These are phyloP conservation scores for Loriculus beryllinus DNA, from an alignment of 2,797 vertebrate genomes.

Conservation along the genomic window DNA sequence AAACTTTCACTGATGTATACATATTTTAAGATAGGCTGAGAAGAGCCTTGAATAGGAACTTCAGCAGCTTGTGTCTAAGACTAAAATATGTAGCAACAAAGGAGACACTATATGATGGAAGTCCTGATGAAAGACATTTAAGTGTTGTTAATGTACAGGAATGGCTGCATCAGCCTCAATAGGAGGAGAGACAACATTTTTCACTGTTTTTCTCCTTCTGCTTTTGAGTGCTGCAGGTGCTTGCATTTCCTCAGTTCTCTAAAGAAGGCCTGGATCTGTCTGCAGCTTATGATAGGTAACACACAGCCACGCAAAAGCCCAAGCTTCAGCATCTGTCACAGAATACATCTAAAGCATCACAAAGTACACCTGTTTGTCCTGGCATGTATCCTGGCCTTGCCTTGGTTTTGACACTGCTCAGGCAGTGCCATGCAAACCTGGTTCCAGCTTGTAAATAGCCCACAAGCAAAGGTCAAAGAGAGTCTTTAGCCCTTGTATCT, in stretches of 20 bases:
- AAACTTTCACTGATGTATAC: not conserved
- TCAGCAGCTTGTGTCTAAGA: not conserved
- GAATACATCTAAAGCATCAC: not conserved
- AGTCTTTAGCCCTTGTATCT: not conserved
- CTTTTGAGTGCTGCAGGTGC: not conserved
- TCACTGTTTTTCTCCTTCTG: not conserved
- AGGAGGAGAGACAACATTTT: not conserved
- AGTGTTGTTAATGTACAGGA: not conserved
- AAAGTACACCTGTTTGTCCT: conserved; percentile 21
- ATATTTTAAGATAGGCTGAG: not conserved
- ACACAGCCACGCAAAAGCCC: conserved; percentile 1
- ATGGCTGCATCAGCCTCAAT: not conserved
- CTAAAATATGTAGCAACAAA: not conserved
- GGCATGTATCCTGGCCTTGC: not conserved
- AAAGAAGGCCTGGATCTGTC: conserved; percentile 23
- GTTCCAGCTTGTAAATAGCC: not conserved
- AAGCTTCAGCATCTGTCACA: conserved; percentile 8
- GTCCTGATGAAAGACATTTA: not conserved
- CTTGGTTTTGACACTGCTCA: not conserved
- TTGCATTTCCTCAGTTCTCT: not conserved
- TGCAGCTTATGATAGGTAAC: conserved; percentile 29
- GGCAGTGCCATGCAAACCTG: not conserved
- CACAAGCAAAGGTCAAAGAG: not conserved
- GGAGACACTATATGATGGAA: not conserved
- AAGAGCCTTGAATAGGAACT: not conserved